Conservation (phyloP, 2,113 vertebrate species). For the Anarrhichthys ocellatus region DNA sequence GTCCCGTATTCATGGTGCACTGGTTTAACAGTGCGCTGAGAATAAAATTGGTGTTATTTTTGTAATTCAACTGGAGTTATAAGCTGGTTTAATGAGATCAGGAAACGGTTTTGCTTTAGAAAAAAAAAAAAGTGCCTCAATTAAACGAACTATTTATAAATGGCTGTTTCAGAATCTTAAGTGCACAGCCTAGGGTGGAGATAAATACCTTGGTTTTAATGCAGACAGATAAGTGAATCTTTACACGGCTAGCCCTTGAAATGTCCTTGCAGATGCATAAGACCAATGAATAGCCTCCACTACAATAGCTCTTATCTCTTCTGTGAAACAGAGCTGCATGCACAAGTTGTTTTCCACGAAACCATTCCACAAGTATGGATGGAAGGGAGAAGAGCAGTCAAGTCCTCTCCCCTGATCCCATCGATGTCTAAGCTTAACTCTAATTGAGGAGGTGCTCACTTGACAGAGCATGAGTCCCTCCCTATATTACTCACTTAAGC, state of each 20-base stretch:
- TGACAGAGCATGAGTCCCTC: slow-evolving; percentile 49
- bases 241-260: slow-evolving; percentile 29
- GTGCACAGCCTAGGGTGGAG: slow-evolving; percentile 9
- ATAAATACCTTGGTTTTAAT: slow-evolving; percentile 37
- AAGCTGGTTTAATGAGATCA: slow-evolving; percentile 18
- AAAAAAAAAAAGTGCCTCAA: slow-evolving; percentile 8
- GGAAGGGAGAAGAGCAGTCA: slow-evolving; percentile 46
- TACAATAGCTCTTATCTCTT: slow-evolving; percentile 48
- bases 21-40: slow-evolving; percentile 27
- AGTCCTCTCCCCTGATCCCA: slow-evolving; percentile 69
- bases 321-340: slow-evolving; percentile 30
- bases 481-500: slow-evolving; percentile 62
- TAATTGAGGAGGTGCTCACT: slow-evolving; percentile 75
- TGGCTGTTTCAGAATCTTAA: slow-evolving; percentile 21
- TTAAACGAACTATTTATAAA: slow-evolving; percentile 18
- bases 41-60: slow-evolving; percentile 36
- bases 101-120: background rate
- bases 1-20: slow-evolving; percentile 38
- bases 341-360: slow-evolving; percentile 26
- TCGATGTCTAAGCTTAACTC: slow-evolving; percentile 69
- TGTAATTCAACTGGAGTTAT: slow-evolving; percentile 5
- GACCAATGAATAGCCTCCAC: slow-evolving; percentile 28
- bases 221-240: slow-evolving; percentile 24
- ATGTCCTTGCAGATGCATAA: slow-evolving; percentile 44
- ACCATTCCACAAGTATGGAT: slow-evolving; percentile 24